Evolutionary conservation across 2,113 vertebrate genomes (phyloP), one percentile per base, ranked within the genome.

Genomic region (Microcebus murinus): DNA sequence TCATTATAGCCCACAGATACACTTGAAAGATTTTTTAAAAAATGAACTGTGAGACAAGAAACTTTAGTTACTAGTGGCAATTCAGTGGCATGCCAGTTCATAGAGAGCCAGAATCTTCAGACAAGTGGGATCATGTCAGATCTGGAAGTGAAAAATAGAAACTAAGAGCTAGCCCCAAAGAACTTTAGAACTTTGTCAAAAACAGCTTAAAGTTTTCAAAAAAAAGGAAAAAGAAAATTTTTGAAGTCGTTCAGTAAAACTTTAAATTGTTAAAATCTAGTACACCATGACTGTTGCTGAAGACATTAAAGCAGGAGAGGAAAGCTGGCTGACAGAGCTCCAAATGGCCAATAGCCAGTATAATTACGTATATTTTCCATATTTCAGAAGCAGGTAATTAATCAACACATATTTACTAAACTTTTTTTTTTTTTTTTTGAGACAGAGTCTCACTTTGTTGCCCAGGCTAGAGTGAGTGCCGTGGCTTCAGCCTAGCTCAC

Each of bases 251-350:
- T 87, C 23, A 82, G 55, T 85, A 82, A 93, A 96, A 95, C 10
- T 91, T 95, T 67, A 88, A 79, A 73, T 91, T 10, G 87, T 57
- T 71, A 79, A 88, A 88, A 92, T 85, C 34, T 73, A 88, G 65
- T n/a, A 73, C 48, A 84, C 17, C 67, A 94, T 50, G 61, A 61
- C 25, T 39, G 6, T 45, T 88, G 59, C 29, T 76, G 3, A 87
- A 93, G 31, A 83, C 25, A 90, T 31, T 82, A 74, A 85, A 20
- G 34, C 2, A 45, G 45, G 34, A 74, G 17, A 21, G 13, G 36
- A 45, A 88, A 81, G 70, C 17, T 89, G 42, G 48, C 45, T 79
- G 29, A 96, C 21, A n/a, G 36, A 83, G 52, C 10, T 87, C 48
- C 55, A 73, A 29, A 45, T 6, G 4, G 25, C 61, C 67, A 73